A percentile compares a stretch with the other conserved stretches of the same genome.
phyloP scores from a whole-genome alignment of 2,888 invertebrate species.

The Gnatocerus cornutus region DNA sequence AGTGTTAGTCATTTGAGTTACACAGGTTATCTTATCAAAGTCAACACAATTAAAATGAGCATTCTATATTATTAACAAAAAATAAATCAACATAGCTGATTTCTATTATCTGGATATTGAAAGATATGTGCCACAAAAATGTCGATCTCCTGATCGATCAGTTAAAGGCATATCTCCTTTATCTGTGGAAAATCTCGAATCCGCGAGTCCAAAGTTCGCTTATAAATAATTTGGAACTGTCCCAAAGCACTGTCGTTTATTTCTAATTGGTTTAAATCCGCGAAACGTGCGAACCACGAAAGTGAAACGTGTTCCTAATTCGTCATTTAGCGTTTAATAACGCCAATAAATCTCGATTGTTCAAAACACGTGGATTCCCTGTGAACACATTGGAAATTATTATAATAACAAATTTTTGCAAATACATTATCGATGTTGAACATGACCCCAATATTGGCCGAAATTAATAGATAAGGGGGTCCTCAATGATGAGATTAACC shows the following conservation, averaged over 20 bases:
- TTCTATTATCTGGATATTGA: too few relatives aligned
- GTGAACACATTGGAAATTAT: slow-evolving; percentile 1
- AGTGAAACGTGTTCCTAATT: slow-evolving; percentile 6
- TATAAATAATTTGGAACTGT: slow-evolving; percentile 20
- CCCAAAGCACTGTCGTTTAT: background rate
- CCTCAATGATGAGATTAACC: background rate
- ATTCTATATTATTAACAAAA: background rate
- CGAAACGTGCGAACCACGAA: slow-evolving; percentile 14
- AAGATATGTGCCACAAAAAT: too few relatives aligned
- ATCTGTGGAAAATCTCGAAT: slow-evolving; percentile 1
- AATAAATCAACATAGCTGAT: too few relatives aligned
- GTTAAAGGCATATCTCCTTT: background rate
- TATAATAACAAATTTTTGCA: background rate
- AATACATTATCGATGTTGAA: slow-evolving; percentile 3
- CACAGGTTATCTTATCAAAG: slow-evolving; percentile 2
- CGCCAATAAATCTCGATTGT: slow-evolving; percentile 30
- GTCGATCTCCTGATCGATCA: background rate
- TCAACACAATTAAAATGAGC: background rate
- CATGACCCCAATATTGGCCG: slow-evolving; percentile 1
- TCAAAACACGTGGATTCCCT: slow-evolving; percentile 16
- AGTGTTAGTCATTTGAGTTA: background rate
- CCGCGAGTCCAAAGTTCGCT: slow-evolving; percentile 23
- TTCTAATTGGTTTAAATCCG: slow-evolving; percentile 1
- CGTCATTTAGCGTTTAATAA: slow-evolving; percentile 22
- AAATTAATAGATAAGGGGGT: slow-evolving; percentile 7